These are phyloP conservation scores for Phengaris arion DNA, from an alignment of 2,888 invertebrate species.

Conservation along the genomic window DNA sequence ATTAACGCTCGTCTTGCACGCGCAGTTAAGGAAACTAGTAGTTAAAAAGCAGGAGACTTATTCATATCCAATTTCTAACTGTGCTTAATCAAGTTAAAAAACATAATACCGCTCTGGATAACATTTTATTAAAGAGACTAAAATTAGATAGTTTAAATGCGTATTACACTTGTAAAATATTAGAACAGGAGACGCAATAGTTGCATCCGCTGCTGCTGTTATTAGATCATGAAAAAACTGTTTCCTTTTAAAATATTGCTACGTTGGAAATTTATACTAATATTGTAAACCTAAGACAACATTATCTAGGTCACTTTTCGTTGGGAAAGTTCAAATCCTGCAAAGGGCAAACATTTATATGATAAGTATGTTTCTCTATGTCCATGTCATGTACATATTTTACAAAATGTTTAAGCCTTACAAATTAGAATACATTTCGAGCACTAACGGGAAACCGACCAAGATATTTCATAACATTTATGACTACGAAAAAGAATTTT, in stretches of 20 bases:
- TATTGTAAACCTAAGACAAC: no score
- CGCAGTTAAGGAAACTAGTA: neutral
- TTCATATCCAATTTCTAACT: slow-evolving; percentile 17
- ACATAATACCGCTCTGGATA: neutral
- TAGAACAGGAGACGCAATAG: neutral
- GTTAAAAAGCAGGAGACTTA: neutral
- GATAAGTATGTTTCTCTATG: slow-evolving; percentile 17
- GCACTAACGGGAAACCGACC: slow-evolving; percentile 4
- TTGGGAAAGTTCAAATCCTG: slow-evolving; percentile 7
- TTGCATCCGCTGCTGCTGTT: no score
- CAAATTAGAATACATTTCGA: slow-evolving; percentile 21
- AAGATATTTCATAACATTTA: slow-evolving; percentile 11
- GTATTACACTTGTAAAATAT: neutral
- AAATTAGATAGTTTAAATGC: neutral
- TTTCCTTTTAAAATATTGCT: no score
- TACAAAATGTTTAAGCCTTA: slow-evolving; percentile 22
- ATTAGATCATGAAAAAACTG: no score
- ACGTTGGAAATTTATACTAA: no score
- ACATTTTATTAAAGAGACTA: neutral
- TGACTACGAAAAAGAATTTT: neutral
- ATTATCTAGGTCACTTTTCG: neutral
- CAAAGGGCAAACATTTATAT: slow-evolving; percentile 19
- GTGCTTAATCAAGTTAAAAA: neutral
- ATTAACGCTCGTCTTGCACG: no score
- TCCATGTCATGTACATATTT: slow-evolving; percentile 10